Evolutionary conservation across 2,888 invertebrate genomes (phyloP).

Genomic region (Xylophagus ater): DNA sequence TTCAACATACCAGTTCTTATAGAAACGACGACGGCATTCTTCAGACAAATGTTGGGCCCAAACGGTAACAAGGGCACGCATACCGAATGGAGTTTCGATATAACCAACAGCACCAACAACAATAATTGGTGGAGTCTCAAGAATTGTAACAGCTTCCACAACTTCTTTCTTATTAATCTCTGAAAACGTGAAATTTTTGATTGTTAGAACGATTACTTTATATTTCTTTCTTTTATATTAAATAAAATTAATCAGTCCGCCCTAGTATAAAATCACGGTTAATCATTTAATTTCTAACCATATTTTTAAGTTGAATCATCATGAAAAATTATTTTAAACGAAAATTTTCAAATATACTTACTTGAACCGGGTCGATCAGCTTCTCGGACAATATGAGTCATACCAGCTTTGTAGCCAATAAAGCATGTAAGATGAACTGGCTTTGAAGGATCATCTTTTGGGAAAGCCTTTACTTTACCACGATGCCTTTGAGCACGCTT

Average conservation of each 20-base stretch:
- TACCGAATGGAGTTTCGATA: slow-evolving; percentile 96
- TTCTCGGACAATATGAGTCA: slow-evolving; percentile 98
- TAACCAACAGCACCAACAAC: slow-evolving; percentile 97
- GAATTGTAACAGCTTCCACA: slow-evolving; percentile 95
- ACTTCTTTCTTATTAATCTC: slow-evolving; percentile 99
- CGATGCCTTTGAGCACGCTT: slow-evolving; percentile 93
- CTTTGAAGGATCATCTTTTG: slow-evolving; percentile 91
- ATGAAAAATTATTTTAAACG: slow-evolving; percentile 11
- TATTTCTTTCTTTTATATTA: slow-evolving; percentile 4
- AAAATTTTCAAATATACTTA: slow-evolving; percentile 46
- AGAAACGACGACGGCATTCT: slow-evolving; percentile 96
- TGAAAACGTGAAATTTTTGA: slow-evolving; percentile 37
- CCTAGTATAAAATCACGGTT: slow-evolving; percentile 39
- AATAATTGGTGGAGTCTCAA: slow-evolving; percentile 98
- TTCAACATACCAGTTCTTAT: slow-evolving; percentile 99
- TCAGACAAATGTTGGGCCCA: slow-evolving; percentile 99
- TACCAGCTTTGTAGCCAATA: slow-evolving; percentile 97
- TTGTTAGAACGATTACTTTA: neutral
- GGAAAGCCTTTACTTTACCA: slow-evolving; percentile 99
- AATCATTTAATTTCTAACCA: slow-evolving; percentile 19
- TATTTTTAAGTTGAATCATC: slow-evolving; percentile 15
- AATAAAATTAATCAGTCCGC: slow-evolving; percentile 37
- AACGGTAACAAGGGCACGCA: slow-evolving; percentile 87
- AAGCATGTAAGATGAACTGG: slow-evolving; percentile 97
- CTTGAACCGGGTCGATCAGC: slow-evolving; percentile 98